Base-by-base conservation (phyloP, 2,888 invertebrate genomes). In the Eugnorisma glareosa region DNA sequence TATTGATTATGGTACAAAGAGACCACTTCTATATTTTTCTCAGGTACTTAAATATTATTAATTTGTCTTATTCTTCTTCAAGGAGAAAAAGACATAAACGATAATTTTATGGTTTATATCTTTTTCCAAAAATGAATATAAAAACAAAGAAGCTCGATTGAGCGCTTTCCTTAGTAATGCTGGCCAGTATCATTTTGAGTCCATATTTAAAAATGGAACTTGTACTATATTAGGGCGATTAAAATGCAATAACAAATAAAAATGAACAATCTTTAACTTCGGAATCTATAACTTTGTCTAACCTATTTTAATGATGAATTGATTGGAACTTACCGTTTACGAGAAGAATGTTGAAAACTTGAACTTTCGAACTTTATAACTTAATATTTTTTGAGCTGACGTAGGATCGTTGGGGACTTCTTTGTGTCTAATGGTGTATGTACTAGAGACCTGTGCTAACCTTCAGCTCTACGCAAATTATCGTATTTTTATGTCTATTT, bases 71-170 rank as follows among this genome's bases (percentile, higher is more conserved):
- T 35, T 73, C 1, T 21, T 21, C 13, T 35, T 7, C 6, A 28
- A 35, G 11, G 18, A 57, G n/a, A 24, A 28, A 59, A n/a, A 35
- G 11, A 37, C 10, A 28, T 28, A 1, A 45, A 24, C 18, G 13
- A 43, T 2, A 4, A 4, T 1, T 18, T 28, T 21, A 18, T 15
- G n/a, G n/a, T n/a, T n/a, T n/a, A n/a, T n/a, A n/a, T 0, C 1
- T 31, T 31, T 15, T 24, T n/a, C 0, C 6, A 0, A 43, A 35
- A 67, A 15, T 43, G 2, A 40, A 69, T 24, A 40, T 5, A 15
- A 28, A 72, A 43, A 64, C 13, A 21, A 48, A 61, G 8, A 3
- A 45, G 57, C 6, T 31, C 6, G 45, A 31, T 11, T 18, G 8
- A 31, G 37, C 18, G 18, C n/a, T n/a, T n/a, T 8, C 8, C n/a